Conservation (phyloP, 2,797 vertebrate species). For the Acanthopagrus latus region DNA sequence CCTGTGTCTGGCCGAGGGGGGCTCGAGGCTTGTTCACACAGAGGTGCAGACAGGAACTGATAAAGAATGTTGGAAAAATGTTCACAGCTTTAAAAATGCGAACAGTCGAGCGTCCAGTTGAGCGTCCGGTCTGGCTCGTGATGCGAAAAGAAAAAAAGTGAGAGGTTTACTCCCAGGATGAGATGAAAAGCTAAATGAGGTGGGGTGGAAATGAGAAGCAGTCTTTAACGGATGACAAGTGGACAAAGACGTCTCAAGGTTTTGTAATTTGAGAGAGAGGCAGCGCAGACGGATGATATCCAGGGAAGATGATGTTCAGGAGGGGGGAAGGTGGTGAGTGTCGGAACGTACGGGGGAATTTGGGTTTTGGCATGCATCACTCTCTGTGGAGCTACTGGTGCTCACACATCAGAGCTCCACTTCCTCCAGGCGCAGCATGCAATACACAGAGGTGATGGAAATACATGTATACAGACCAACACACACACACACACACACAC, state of each 20-base stretch:
- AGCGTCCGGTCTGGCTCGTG: not conserved
- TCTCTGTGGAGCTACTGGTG: conserved; percentile 81
- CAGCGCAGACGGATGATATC: conserved; percentile 4
- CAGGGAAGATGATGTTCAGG: conserved; percentile 40
- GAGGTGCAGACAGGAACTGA: not conserved
- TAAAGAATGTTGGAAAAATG: not conserved
- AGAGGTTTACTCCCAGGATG: not conserved
- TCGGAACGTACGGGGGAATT: conserved; percentile 53
- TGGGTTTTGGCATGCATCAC: conserved; percentile 84
- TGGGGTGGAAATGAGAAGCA: not conserved
- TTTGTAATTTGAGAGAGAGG: not conserved
- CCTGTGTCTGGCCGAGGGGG: not conserved
- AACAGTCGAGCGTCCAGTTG: not conserved
- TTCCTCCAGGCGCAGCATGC: conserved; percentile 86
- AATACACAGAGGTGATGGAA: conserved; percentile 89
- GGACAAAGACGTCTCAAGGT: conserved; percentile 14
- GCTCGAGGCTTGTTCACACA: not conserved
- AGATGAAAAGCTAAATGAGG: not conserved
- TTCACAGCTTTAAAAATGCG: not conserved
- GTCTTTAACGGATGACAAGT: not conserved
- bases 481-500: not conserved
- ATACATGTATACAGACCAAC: conserved; percentile 68
- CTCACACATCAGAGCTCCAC: conserved; percentile 85
- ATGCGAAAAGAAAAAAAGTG: not conserved
- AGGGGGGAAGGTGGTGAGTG: conserved; percentile 29